These are phyloP conservation scores for Iguana delicatissima DNA, from an alignment of 2,797 vertebrate species.

Conservation along the genomic window DNA sequence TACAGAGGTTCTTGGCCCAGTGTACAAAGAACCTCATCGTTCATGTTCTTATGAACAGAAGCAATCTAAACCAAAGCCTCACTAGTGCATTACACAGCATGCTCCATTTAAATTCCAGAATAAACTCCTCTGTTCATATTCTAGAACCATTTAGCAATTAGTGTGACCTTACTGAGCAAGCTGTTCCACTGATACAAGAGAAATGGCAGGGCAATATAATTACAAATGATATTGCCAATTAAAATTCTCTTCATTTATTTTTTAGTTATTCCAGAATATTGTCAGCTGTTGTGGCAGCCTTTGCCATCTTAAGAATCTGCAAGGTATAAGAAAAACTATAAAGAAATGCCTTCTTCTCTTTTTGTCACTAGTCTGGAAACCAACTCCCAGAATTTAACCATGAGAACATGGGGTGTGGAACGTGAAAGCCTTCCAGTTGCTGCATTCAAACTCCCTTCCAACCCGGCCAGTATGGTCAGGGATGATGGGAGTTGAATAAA, in stretches of 20 bases:
- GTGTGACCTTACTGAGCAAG: neutral
- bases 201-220: neutral
- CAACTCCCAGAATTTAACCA: neutral
- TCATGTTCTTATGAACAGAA: constrained; percentile 1
- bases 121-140: constrained; percentile 29
- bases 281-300: neutral
- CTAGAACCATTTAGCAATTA: constrained; percentile 19
- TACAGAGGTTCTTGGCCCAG: constrained; percentile 13
- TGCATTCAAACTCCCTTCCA: neutral
- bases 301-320: neutral
- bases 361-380: neutral
- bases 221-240: neutral
- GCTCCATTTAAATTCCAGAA: constrained; percentile 40
- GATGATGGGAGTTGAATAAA: neutral
- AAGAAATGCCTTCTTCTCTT: neutral
- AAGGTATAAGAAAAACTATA: neutral
- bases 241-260: neutral
- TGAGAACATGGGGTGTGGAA: neutral
- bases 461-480: neutral
- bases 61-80: accelerated
- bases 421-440: neutral
- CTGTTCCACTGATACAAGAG: neutral
- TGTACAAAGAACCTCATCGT: neutral
- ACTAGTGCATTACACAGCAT: constrained; percentile 22
- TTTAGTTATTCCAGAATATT: neutral